These are phyloP conservation scores for Aphaenogaster floridana DNA, from an alignment of 1,140 invertebrate genomes.

Conservation along the genomic window DNA sequence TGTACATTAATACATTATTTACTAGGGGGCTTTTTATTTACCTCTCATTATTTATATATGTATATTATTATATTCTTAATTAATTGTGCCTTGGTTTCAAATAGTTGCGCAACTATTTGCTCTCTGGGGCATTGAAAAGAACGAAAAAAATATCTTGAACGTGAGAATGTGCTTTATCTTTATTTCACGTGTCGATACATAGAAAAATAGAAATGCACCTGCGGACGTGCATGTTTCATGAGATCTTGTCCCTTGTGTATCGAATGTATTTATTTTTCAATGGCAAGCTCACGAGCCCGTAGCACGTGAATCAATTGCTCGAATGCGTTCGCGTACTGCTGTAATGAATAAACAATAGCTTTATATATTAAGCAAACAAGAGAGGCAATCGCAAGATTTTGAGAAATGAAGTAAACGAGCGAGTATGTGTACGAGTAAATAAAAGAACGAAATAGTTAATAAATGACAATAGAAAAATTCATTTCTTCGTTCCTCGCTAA, in stretches of 20 bases:
- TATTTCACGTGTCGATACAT: slow-evolving; percentile 46
- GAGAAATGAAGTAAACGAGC: slow-evolving; percentile 4
- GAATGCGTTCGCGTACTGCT: slow-evolving; percentile 10
- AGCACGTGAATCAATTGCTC: slow-evolving; percentile 41
- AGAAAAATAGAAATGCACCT: slow-evolving; percentile 41
- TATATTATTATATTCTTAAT: not conserved
- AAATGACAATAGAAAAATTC: not conserved
- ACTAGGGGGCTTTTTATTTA: not conserved
- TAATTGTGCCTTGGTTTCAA: not conserved
- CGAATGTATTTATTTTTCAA: slow-evolving; percentile 54
- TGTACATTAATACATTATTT: not conserved
- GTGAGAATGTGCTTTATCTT: slow-evolving; percentile 38
- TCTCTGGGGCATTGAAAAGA: not conserved
- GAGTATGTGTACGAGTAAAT: not conserved
- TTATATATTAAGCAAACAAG: slow-evolving; percentile 26
- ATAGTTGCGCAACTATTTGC: not conserved
- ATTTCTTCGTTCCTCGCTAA: not conserved
- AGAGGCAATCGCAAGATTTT: slow-evolving; percentile 12
- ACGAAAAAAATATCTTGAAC: slow-evolving; percentile 17
- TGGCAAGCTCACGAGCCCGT: slow-evolving; percentile 6
- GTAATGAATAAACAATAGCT: slow-evolving; percentile 45
- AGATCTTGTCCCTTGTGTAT: slow-evolving; percentile 45
- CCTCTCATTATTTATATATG: not conserved
- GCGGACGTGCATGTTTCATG: slow-evolving; percentile 43
- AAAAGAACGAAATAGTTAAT: too few species aligned